Conservation (phyloP, 2,113 vertebrate species). For the Phalacrocorax pelagicus region DNA sequence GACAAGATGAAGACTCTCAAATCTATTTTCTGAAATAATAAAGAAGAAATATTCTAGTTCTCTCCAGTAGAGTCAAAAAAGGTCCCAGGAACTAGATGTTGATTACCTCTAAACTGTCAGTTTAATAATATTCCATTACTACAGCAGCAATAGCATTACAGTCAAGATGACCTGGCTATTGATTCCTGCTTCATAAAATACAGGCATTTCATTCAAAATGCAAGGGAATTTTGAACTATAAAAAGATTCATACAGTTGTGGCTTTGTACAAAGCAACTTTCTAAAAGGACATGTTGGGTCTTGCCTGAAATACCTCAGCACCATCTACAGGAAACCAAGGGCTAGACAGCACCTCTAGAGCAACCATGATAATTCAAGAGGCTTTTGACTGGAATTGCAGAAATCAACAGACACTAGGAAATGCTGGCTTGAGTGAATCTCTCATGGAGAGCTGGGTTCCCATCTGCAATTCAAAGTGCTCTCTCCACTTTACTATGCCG, state of each 20-base stretch:
- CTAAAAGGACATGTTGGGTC: background rate
- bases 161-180: background rate
- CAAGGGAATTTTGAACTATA: background rate
- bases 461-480: conserved; percentile 25
- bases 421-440: background rate
- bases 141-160: background rate
- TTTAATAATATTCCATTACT: background rate
- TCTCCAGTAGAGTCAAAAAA: background rate
- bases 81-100: background rate
- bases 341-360: background rate
- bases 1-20: background rate
- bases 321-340: conserved; percentile 53
- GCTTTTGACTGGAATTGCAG: background rate
- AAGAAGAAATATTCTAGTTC: background rate
- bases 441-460: background rate
- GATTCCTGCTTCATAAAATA: background rate
- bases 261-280: background rate
- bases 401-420: background rate
- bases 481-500: background rate
- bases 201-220: background rate
- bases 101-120: background rate
- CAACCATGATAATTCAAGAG: background rate
- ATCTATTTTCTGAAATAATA: background rate
- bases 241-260: background rate
- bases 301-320: conserved; percentile 61